Evolutionary conservation across 2,888 invertebrate species (phyloP).

Genomic region (Heliconius hortense): DNA sequence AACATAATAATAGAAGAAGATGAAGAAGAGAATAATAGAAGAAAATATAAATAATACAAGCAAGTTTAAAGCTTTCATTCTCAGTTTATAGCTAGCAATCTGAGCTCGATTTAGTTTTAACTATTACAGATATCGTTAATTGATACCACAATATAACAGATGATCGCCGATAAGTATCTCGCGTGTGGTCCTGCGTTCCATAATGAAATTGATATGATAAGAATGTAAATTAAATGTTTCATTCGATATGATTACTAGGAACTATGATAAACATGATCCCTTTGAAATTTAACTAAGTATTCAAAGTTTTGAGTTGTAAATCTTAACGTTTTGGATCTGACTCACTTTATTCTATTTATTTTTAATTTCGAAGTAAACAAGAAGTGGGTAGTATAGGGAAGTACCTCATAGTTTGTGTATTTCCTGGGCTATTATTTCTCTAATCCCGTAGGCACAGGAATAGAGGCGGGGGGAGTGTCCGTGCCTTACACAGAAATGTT

Average conservation of each 20-base stretch:
- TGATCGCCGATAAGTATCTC: constrained; percentile 10
- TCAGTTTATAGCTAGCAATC: neutral
- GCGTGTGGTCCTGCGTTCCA: constrained; percentile 16
- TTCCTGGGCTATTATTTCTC: too few species aligned
- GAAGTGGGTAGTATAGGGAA: too few species aligned
- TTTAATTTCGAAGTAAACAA: too few species aligned
- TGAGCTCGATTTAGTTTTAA: neutral
- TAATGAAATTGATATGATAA: constrained; percentile 23
- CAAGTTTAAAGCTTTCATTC: neutral
- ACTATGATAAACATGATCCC: constrained; percentile 1
- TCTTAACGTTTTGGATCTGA: neutral
- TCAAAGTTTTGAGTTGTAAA: neutral
- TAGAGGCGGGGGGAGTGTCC: too few species aligned
- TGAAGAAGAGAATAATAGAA: too few species aligned
- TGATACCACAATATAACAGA: constrained; percentile 19
- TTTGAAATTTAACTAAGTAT: neutral
- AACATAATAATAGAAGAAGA: too few species aligned
- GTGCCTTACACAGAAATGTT: too few species aligned
- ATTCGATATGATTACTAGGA: constrained; percentile 4
- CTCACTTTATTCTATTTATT: neutral
- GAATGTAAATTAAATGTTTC: constrained; percentile 16
- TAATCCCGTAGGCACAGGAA: too few species aligned
- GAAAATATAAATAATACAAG: neutral
- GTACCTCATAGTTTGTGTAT: too few species aligned
- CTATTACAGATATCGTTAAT: neutral